Conservation (phyloP, 2,888 invertebrate species). For the Eristalis tenax region DNA sequence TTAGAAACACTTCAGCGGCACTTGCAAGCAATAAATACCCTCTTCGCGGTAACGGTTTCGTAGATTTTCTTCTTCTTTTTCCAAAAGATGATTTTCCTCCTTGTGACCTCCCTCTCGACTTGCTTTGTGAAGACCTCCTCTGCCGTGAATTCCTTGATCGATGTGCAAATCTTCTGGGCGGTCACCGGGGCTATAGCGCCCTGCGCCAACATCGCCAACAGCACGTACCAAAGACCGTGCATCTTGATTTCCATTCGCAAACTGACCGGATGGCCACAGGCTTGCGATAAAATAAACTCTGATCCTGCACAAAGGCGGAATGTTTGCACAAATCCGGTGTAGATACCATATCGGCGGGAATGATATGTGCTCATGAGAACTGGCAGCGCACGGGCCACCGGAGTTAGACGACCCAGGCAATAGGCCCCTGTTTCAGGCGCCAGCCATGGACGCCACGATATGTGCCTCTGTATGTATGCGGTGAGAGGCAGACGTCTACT, state of each 20-base stretch:
- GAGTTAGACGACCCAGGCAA: too few relatives aligned
- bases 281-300: not conserved
- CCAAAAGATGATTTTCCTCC: not conserved
- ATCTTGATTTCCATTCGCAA: conserved; percentile 43
- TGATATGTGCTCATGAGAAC: not conserved
- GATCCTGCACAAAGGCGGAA: not conserved
- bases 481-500: too few relatives aligned
- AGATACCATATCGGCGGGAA: conserved; percentile 40
- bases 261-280: not conserved
- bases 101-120: not conserved
- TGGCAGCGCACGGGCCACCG: not conserved
- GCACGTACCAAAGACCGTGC: conserved; percentile 36
- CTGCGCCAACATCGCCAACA: not conserved
- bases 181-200: not conserved
- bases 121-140: not conserved
- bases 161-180: not conserved
- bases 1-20: not conserved
- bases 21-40: not conserved
- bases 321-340: conserved; percentile 38
- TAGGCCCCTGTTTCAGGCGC: too few relatives aligned
- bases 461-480: too few relatives aligned
- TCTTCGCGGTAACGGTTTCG: not conserved
- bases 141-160: not conserved
- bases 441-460: too few relatives aligned
- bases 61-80: not conserved